Evolutionary conservation across 2,888 invertebrate species (phyloP), one percentile per base, ranked within the genome.

Genomic region (Aleiodes leptofemur): DNA sequence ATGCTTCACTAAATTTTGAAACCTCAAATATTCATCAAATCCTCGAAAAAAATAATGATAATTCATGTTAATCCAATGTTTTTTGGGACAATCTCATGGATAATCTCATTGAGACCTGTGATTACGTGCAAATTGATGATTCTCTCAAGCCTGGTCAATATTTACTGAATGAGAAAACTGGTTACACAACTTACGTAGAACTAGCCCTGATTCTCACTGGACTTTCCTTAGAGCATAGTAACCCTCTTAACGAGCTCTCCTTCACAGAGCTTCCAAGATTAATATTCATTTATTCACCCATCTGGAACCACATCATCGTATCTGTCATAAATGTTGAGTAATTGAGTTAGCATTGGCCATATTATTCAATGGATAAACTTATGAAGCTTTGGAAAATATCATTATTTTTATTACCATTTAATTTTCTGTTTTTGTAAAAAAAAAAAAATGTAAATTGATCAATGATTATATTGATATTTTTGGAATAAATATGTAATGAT

Each of bases 231-330:
- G 3, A 53, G 53, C 13, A 16, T 8, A 43, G 7, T 43, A 53
- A 53, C 53, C 16, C 34, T 43, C 43, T 43, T 64, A 34, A 64
- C 53, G 14, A 53, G 53, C 14, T 14, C 53, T 53, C 53, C 16
- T 16, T 53, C 16, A 16, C 13, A 16, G 23, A 23, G 43, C 11
- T 14, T 4, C 14, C 43, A 7, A 9, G 34, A 64, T 64, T 64
- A 64, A 64, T 64, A 64, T 64, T 64, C 64, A 64, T 64, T 34
- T 43, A 14, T 38, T 64, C 64, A 16, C 2, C 64, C 16, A 34
- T 43, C 38, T n/a, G 34, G 34, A 14, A 43, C 38, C 16, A 5
- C 34, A 64, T 43, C 64, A 43, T 43, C 48, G 6, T 50, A 9
- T 68, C 23, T 43, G 66, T 50, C 48, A 9, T 61, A 43, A 8